Conservation (phyloP, 2,797 vertebrate species). For the Mus minutoides region DNA sequence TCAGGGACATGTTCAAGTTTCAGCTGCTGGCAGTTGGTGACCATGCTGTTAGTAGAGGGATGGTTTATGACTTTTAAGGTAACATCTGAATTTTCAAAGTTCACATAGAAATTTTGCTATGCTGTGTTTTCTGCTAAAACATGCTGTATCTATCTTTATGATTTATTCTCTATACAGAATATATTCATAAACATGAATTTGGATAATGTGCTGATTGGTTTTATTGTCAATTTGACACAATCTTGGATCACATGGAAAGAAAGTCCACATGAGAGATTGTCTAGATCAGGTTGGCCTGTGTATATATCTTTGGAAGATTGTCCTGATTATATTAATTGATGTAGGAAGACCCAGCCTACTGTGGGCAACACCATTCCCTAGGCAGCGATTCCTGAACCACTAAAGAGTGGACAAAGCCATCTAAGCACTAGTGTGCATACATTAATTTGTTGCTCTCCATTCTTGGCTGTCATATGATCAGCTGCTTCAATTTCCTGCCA, state of each 20-base stretch:
- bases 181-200: neutral
- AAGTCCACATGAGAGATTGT: neutral
- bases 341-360: neutral
- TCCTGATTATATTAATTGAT: neutral
- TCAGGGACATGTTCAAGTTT: neutral
- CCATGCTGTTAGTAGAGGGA: fast-evolving
- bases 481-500: neutral
- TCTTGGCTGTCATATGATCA: neutral
- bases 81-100: neutral
- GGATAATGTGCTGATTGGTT: neutral
- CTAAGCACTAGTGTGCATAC: neutral
- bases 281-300: neutral
- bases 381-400: neutral
- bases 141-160: neutral
- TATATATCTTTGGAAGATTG: neutral
- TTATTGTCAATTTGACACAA: neutral
- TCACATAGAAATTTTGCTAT: neutral
- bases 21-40: no score
- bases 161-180: neutral
- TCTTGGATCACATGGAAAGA: neutral
- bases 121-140: neutral
- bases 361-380: neutral
- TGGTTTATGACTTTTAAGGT: neutral
- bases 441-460: neutral
- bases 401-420: neutral